Evolutionary conservation across 2,113 vertebrate species (phyloP), one percentile per base, ranked within the genome.

Genomic region (Diglossa brunneiventris): DNA sequence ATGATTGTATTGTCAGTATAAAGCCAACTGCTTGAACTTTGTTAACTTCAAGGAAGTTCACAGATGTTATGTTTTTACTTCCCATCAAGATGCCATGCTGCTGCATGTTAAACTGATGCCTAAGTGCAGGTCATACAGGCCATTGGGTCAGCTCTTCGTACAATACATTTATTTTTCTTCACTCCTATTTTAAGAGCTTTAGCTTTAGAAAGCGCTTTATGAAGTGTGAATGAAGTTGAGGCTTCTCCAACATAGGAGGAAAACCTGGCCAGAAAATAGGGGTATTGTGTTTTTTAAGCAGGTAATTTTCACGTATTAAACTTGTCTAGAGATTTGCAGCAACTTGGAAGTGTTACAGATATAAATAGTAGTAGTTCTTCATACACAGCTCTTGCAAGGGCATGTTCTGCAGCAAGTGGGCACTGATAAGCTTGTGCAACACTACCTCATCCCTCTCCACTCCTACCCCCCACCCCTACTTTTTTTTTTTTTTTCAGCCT

Each of bases 361-460:
- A 64, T 26, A 87, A 92, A 75, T 75, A 89, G 74, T 31, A 46
- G n/a, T 39, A 56, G 46, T 50, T 92, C 56, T 66, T 95, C 47
- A 35, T 20, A 27, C 15, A 13, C 19, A 20, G 22, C 31, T 96
- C 79, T 88, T 95, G 88, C 72, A 86, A 86, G 67, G 50, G 79
- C 91, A 88, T 27, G 78, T 87, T 89, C 41, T 73, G 68, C 82
- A 90, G 63, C 90, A 90, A 77, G 83, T 86, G 92, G 92, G 85
- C 85, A 74, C 52, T 61, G 87, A 92, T 95, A 92, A 95, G 15
- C 59, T 86, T 91, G 50, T 88, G 83, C 39, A 92, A 52, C 6
- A 30, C 68, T 67, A 28, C 76, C 42, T 74, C 19, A n/a, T 69
- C 56, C 27, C 30, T 23, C 9, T 61, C 39, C 12, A 15, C 33